Conservation (phyloP, 2,113 vertebrate genomes). For the Calyptommatus sinebrachiatus region DNA sequence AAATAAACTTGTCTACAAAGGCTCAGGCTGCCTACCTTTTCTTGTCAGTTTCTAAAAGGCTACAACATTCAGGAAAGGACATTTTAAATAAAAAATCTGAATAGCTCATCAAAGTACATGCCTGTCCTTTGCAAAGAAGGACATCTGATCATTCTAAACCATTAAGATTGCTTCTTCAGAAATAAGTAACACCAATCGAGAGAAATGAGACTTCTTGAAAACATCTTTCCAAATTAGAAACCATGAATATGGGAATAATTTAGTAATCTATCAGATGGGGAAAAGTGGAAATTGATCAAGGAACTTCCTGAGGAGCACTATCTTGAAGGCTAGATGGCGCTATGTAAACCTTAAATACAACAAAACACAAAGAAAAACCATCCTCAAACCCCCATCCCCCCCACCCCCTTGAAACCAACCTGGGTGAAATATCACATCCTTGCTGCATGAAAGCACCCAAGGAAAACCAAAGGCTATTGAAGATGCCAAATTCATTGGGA, state of each 20-base stretch:
- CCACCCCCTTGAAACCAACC: constrained; percentile 75
- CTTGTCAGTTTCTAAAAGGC: no score
- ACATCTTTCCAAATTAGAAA: background rate
- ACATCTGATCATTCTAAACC: no score
- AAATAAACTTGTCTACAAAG: no score
- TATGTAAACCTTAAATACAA: constrained; percentile 28
- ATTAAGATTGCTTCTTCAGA: no score
- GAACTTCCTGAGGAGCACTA: background rate
- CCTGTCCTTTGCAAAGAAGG: no score
- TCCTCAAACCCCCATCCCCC: no score
- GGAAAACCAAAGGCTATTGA: constrained; percentile 99
- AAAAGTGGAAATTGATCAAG: background rate
- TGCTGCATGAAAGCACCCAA: constrained; percentile 99
- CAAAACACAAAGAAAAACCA: background rate
- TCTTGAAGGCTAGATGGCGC: constrained; percentile 34
- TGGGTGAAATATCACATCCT: constrained; percentile 98
- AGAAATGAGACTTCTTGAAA: no score
- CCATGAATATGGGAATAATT: background rate
- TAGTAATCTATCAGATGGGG: no score
- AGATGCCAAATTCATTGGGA: constrained; percentile 98
- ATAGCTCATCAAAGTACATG: no score
- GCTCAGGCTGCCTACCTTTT: no score
- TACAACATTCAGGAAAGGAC: background rate
- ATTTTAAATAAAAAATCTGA: no score
- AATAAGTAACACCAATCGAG: background rate